phyloP scores from a whole-genome alignment of 2,113 vertebrate species.

The Hippocampus zosterae region DNA sequence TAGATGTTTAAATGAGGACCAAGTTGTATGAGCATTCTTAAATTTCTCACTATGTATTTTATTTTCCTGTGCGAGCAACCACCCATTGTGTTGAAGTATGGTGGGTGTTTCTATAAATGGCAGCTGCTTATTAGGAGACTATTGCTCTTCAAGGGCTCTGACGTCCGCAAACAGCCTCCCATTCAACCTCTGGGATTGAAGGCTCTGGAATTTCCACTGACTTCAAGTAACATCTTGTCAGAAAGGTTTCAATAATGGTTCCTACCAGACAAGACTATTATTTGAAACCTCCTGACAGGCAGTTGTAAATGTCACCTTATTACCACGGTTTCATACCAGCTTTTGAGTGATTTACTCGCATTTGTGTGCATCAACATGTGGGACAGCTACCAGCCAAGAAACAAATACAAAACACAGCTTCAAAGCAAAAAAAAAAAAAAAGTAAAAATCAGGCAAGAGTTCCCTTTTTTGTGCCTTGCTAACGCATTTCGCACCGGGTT shows the following conservation, averaged over 20 bases:
- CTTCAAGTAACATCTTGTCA: slow-evolving; percentile 74
- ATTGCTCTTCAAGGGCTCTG: slow-evolving; percentile 16
- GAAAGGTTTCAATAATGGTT: slow-evolving; percentile 61
- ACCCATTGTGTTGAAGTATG: slow-evolving; percentile 52
- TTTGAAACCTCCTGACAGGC: slow-evolving; percentile 57
- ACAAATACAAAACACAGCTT: slow-evolving; percentile 27
- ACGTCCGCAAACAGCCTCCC: slow-evolving; percentile 24
- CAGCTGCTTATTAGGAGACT: slow-evolving; percentile 54
- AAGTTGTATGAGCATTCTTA: neutral
- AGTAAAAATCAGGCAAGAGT: neutral
- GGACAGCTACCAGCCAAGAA: slow-evolving; percentile 30
- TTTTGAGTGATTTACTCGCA: slow-evolving; percentile 49
- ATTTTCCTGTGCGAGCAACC: slow-evolving; percentile 18
- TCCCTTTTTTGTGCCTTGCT: too few species aligned
- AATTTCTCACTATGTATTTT: slow-evolving; percentile 3
- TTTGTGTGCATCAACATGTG: slow-evolving; percentile 29
- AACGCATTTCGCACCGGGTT: too few species aligned
- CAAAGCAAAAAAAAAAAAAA: too few species aligned
- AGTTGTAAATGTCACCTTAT: slow-evolving; percentile 62
- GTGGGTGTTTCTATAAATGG: slow-evolving; percentile 50
- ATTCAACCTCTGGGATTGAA: slow-evolving; percentile 40
- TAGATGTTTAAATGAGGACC: neutral
- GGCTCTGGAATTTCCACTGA: slow-evolving; percentile 39
- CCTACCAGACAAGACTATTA: slow-evolving; percentile 60
- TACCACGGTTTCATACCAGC: slow-evolving; percentile 42